Base-by-base conservation (phyloP, 2,888 invertebrate species). In the Axea sp. region DNA sequence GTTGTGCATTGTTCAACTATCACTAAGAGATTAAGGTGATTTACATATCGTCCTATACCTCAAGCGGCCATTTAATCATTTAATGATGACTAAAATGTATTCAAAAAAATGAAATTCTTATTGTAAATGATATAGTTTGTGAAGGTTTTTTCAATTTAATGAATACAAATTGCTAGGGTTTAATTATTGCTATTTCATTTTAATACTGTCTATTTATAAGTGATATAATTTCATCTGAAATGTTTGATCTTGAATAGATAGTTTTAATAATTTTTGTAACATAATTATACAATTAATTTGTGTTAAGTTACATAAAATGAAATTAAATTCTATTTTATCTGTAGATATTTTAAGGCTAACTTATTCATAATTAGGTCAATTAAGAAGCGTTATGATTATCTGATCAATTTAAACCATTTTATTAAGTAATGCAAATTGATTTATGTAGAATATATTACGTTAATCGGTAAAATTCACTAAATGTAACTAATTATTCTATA, bases 1-100 rank as follows among this genome's bases (percentile, higher is more conserved):
- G 69, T 69, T 68, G 74, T 73, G 69, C 59, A 65, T 76, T 57
- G 75, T 74, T 65, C 72, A 60, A 76, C 76, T 78, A 79, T 80
- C 77, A 69, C 73, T 45, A 37, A 31, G 65, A 77, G 78, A 80
- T 80, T 79, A 78, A 75, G 71, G 75, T 78, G 77, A 80, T 80
- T 79, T 79, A 78, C 77, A 77, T 72, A 74, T 57, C 37, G 60
- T 41, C 60, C 75, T 69, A 76, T 71, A 65, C 67, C 57, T 62
- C 65, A 65, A 73, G 73, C 65, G 51, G 65, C 69, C 65, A 71
- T 73, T 78, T 76, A 77, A 77, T 78, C 73, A 74, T 60, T 71
- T 62, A 43, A 11, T 15, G 26, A 12, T 57, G 71, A 39, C 47
- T 33, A 19, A 41, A 43, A 33, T 53, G 7, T 8, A 30, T 12